A percentile compares a stretch with the other conserved stretches of the same genome.
phyloP scores from a whole-genome alignment of 2,797 vertebrate genomes.

The Chaetophractus vellerosus region DNA sequence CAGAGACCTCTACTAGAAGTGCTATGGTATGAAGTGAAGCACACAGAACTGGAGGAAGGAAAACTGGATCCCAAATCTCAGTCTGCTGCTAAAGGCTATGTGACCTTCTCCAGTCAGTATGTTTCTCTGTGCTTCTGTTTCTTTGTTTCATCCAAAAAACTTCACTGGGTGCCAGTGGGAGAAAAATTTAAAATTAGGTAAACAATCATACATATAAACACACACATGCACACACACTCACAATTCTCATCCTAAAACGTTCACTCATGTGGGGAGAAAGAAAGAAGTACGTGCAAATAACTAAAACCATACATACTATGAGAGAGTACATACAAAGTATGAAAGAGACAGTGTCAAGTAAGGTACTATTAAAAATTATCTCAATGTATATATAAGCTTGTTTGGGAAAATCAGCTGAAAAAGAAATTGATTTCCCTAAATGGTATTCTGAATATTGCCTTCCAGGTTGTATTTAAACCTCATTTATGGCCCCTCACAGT shows the following conservation, averaged over 20 bases:
- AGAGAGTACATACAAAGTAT: background rate
- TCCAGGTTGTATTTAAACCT: background rate
- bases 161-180: background rate
- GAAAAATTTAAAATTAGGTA: slow-evolving; percentile 18
- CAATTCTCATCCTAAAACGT: background rate
- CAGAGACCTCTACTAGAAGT: background rate
- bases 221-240: background rate
- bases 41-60: background rate
- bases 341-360: background rate
- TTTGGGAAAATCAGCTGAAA: slow-evolving; percentile 16
- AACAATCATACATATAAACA: background rate
- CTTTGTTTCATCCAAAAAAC: background rate
- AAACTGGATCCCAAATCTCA: background rate
- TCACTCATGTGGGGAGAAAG: background rate
- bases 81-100: background rate
- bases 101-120: background rate
- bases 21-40: background rate
- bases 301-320: background rate
- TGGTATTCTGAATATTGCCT: background rate
- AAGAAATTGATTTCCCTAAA: background rate
- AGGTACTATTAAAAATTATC: background rate
- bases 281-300: background rate
- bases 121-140: background rate
- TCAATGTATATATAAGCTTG: background rate
- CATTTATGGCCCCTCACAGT: background rate